These are phyloP conservation scores for Equus quagga DNA, from an alignment of 2,113 vertebrate genomes.

Conservation along the genomic window DNA sequence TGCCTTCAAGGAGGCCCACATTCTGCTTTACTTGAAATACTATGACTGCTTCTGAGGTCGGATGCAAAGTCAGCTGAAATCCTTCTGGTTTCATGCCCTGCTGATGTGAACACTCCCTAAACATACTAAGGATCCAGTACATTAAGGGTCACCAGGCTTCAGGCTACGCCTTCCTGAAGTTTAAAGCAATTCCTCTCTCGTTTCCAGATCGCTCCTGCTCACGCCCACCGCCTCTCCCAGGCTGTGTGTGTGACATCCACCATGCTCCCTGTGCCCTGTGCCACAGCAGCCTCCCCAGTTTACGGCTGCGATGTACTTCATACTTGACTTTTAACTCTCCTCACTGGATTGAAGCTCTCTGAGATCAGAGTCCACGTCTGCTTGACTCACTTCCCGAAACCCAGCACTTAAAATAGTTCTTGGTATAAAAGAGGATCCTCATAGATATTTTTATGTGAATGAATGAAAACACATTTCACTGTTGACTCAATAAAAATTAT, in stretches of 20 bases:
- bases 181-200: not conserved
- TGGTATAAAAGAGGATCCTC: not conserved
- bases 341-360: not conserved
- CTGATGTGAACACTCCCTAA: slow-evolving; percentile 27
- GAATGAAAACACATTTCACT: slow-evolving; percentile 39
- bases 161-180: not conserved
- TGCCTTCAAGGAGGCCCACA: not conserved
- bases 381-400: not conserved
- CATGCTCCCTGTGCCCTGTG: accelerated
- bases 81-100: not conserved
- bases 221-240: not conserved
- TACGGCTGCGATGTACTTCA: not conserved
- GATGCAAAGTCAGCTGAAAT: not conserved
- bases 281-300: not conserved
- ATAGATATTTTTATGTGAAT: not conserved
- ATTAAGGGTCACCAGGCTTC: slow-evolving; percentile 10
- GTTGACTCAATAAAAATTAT: not conserved
- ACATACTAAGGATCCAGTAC: not conserved
- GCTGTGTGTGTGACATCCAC: accelerated
- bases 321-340: not conserved
- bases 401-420: not conserved
- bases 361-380: not conserved
- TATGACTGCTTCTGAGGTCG: not conserved
- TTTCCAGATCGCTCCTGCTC: not conserved
- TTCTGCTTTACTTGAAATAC: not conserved